Evolutionary conservation across 53 echinoderm and acorn worm genomes (phyloP).

Genomic region (Apostichopus leukothele): DNA sequence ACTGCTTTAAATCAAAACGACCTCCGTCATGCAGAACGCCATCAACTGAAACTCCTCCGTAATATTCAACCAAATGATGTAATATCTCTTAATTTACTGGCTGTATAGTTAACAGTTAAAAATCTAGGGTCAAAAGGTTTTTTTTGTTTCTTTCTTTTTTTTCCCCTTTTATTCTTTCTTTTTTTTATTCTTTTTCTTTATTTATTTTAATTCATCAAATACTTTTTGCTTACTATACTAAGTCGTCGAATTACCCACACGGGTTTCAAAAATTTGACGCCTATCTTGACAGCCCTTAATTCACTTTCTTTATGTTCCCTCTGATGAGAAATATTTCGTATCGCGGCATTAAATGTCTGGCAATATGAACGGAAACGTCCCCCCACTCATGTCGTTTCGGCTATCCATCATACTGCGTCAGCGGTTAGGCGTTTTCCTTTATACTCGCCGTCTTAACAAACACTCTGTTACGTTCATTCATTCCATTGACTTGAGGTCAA

Average conservation of each 20-base stretch:
- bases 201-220: neutral
- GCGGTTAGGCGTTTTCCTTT: slow-evolving; percentile 5
- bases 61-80: neutral
- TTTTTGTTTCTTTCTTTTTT: too few relatives aligned
- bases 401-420: slow-evolving; percentile 30
- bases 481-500: slow-evolving; percentile 35
- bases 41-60: neutral
- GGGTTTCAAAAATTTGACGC: slow-evolving; percentile 28
- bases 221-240: neutral
- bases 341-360: slow-evolving; percentile 36
- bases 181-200: neutral
- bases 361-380: slow-evolving; percentile 41
- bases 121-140: too few relatives aligned
- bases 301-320: slow-evolving; percentile 26
- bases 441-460: slow-evolving; percentile 37
- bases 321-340: slow-evolving; percentile 15
- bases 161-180: neutral
- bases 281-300: slow-evolving; percentile 22
- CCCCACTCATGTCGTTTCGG: slow-evolving; percentile 21
- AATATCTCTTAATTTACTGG: neutral
- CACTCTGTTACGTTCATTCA: slow-evolving; percentile 31
- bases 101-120: too few relatives aligned
- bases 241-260: slow-evolving; percentile 19
- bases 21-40: too few relatives aligned
- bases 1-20: too few relatives aligned